Evolutionary conservation across 1,140 invertebrate species (phyloP), one percentile per base, ranked within the genome.

Genomic region (Temnothorax nylanderi): DNA sequence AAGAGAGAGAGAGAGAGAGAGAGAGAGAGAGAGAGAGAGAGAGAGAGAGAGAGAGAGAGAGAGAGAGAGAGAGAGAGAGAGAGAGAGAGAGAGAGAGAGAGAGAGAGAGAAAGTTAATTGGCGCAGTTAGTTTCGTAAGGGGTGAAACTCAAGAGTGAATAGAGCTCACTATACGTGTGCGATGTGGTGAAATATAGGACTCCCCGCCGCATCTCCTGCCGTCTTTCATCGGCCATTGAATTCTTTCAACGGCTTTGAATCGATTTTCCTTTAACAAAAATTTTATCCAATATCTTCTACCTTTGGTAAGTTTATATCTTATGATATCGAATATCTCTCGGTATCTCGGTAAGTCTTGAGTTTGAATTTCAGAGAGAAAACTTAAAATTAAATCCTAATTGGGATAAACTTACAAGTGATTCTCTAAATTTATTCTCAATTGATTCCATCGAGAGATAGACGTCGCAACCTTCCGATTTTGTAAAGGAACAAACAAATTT

Each of bases 111-210:
- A 67, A 69, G 54, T 86, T 86, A 84, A 84, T 84, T 84, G 80
- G 54, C n/a, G 26, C 54, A 74, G 69, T 82, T 69, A 82, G 80
- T 84, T 84, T 84, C 69, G 80, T 84, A 74, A 84, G 51, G 37
- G 34, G 34, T 49, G 65, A 71, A 69, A 81, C 77, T 81, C 47
- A 32, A 34, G 60, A 47, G 54, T 82, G 80, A 82, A 82, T 82
- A 44, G 51, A 32, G 54, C 18, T 82, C 41, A 54, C 26, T 72
- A 34, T 72, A 67, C 56, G 34, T 81, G 78, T 44, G n/a, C 54
- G 44, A 49, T 58, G 32, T 49, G 69, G 18, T 54, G 56, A 74
- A 75, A 84, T 84, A 60, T 51, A 71, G 16, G 10, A 81, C 13
- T 47, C 18, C 18, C 8, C n/a, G 37, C 13, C 32, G 37, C 13